Conservation (phyloP, 2,888 invertebrate species). For the Tenthredo notha region DNA sequence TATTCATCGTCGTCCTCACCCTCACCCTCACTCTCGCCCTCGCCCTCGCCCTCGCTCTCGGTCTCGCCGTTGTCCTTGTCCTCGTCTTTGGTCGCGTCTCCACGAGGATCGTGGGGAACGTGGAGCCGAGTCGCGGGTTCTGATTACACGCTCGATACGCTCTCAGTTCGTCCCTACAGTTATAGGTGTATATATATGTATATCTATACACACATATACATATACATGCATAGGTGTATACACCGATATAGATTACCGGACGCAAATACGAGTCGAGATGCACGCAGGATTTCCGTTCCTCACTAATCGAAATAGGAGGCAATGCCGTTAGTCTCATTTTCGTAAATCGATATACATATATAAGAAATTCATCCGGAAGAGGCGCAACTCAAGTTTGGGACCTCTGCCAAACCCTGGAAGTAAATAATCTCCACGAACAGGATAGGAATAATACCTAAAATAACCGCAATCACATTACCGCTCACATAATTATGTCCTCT, state of each 20-base stretch:
- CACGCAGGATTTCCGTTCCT: slow-evolving; percentile 36
- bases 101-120: slow-evolving; percentile 32
- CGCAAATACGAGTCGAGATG: slow-evolving; percentile 10
- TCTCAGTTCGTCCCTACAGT: slow-evolving; percentile 20
- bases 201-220: too few species aligned
- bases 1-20: slow-evolving; percentile 45
- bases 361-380: slow-evolving; percentile 4
- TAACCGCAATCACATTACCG: slow-evolving; percentile 24
- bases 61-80: slow-evolving; percentile 44
- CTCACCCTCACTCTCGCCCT: slow-evolving; percentile 16
- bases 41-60: not conserved
- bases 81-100: slow-evolving; percentile 48
- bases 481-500: not conserved
- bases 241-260: slow-evolving; percentile 8
- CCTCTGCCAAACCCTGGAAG: slow-evolving; percentile 27
- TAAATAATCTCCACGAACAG: slow-evolving; percentile 18
- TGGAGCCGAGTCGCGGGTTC: slow-evolving; percentile 40
- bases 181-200: not conserved
- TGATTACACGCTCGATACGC: slow-evolving; percentile 52
- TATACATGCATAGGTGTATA: not conserved
- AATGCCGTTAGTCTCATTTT: slow-evolving; percentile 16
- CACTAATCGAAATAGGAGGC: slow-evolving; percentile 20
- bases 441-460: not conserved
- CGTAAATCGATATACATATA: not conserved
- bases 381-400: slow-evolving; percentile 7